Evolutionary conservation across 1,140 invertebrate species (phyloP).

Genomic region (Lithobius niger): DNA sequence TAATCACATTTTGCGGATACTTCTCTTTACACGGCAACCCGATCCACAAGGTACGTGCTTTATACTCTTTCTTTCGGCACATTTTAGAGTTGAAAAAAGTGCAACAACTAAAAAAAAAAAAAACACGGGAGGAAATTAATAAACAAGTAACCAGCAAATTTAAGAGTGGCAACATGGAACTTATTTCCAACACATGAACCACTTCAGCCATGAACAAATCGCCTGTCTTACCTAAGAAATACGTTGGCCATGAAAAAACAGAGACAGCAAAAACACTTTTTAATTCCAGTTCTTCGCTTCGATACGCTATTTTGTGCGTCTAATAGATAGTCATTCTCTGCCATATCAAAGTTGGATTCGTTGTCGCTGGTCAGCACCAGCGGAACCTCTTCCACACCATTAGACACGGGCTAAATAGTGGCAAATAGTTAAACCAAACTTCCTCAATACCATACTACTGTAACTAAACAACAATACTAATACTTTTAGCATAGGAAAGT

Average conservation of each 20-base stretch:
- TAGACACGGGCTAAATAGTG: neutral
- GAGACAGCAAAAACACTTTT: conserved; percentile 10
- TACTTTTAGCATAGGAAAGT: too few species aligned
- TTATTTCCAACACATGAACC: neutral
- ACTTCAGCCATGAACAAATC: neutral
- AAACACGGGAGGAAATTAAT: too few species aligned
- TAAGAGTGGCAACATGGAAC: too few species aligned
- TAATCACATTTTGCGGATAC: conserved; percentile 88
- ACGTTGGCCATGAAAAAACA: conserved; percentile 19
- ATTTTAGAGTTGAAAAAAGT: neutral
- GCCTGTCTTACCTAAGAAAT: conserved; percentile 23
- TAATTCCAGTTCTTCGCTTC: conserved; percentile 15
- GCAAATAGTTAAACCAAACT: neutral
- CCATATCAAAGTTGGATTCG: conserved; percentile 46
- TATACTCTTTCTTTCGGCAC: conserved; percentile 30
- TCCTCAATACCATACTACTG: neutral
- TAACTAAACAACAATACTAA: neutral
- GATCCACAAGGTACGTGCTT: conserved; percentile 36
- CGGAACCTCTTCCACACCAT: conserved; percentile 39
- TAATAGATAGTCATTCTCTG: conserved; percentile 48
- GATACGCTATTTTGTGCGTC: conserved; percentile 31
- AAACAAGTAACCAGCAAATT: too few species aligned
- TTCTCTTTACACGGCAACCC: conserved; percentile 39
- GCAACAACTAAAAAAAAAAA: conserved; percentile 9
- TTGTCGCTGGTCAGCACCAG: conserved; percentile 36